Base-by-base conservation (phyloP, 2,888 invertebrate genomes). In the Gortyna flavago region DNA sequence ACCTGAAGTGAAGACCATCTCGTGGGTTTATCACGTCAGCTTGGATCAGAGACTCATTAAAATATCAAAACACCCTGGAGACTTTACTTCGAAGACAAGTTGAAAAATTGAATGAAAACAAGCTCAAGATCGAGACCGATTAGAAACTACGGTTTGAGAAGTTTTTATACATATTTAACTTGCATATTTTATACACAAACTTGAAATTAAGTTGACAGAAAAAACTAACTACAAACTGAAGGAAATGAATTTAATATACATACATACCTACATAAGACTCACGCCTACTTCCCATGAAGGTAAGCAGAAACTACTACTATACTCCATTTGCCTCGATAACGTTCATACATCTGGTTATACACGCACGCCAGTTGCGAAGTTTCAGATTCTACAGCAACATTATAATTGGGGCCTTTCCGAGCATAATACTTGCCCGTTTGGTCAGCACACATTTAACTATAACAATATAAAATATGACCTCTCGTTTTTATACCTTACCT, bases 51-150 rank as follows among this genome's bases (percentile, higher is more conserved):
- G 54, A 61, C 70, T 86, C 67, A 85, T 83, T 85, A 82, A 82
- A 82, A 57, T 83, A 82, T 69, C 54, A 81, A 81, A 85, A 75
- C 83, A 72, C 21, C 16, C 13, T 4, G 21, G 44, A 29, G 65
- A 66, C 64, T 74, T n/a, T 65, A 25, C 62, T 62, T 38, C 32
- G 21, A 54, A 61, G 48, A 64, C 6, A 69, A 38, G 72, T 72
- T 81, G 16, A 75, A 81, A 81, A 57, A 81, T 81, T 72, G 48
- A 82, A 85, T 38, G 66, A 71, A 68, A 81, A 81, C 67, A 79
- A 68, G 9, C 66, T 68, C 21, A 62, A 29, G 67, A 57, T 67
- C 11, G 29, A 51, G 3, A n/a, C 41, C 48, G 84, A 70, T 79
- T 66, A 51, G 0, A 77, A 65, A 69, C 59, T 66, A 65, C 51